Evolutionary conservation across 2,113 vertebrate genomes (phyloP), one percentile per base, ranked within the genome.

Genomic region (Trachemys scripta): DNA sequence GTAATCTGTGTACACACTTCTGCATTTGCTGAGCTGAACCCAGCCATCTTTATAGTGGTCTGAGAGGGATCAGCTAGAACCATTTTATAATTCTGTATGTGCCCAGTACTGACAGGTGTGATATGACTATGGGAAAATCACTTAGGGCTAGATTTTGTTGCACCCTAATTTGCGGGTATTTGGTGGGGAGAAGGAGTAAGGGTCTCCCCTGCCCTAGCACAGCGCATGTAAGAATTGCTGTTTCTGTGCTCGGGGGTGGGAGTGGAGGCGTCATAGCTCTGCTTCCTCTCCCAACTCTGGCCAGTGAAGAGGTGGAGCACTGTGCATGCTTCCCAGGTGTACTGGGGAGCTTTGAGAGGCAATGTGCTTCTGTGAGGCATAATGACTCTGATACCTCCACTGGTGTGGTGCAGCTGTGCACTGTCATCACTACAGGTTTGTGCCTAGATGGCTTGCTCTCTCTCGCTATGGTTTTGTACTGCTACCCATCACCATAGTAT

Each of bases 1-100:
- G 19, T 59, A 87, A 94, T 81, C 7, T 56, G n/a, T 82, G 47
- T 91, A 12, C 8, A 54, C 84, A 94, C 94, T 51, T 79, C 85
- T 93, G 69, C 47, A 76, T 85, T 76, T 94, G 42, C 27, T 95
- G 76, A 78, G 82, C 62, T 79, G 53, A 96, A 62, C 51, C 88
- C 14, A 22, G 1, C n/a, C n/a, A 59, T 31, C 75, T 42, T 1
- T 20, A 25, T 54, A 25, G 57, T 13, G n/a, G 75, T 83, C 9
- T 65, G 35, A 82, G 47, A 19, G 5, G 9, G 16, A 75, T 78
- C 53, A 54, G 4, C 25, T 83, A 50, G 20, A 12, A 3, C 57
- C 82, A 42, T 42, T 25, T 45, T n/a, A 3, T 1, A 82, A 25
- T 51, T 87, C 27, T 59, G 2, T n/a, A 6, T 29, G 9, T 51